Evolutionary conservation across 2,797 vertebrate species (phyloP).

Genomic region (Kryptopterus vitreolus): DNA sequence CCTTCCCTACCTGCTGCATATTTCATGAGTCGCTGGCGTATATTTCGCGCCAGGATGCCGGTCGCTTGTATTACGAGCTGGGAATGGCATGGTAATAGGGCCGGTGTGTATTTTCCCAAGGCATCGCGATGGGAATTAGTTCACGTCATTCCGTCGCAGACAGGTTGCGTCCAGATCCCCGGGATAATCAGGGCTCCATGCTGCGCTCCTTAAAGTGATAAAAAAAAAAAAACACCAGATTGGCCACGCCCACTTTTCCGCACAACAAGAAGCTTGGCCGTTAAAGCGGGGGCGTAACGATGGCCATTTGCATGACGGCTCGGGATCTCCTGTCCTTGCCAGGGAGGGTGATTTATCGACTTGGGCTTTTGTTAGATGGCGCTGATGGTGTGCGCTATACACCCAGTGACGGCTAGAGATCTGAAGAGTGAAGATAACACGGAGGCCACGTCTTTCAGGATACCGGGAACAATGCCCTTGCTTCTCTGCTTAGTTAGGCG

Average conservation of each 20-base stretch:
- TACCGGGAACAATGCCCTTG: conserved; percentile 2
- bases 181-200: not conserved
- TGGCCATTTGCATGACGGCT: not conserved
- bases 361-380: conserved; percentile 1
- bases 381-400: not conserved
- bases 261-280: not conserved
- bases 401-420: conserved; percentile 18
- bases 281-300: not conserved
- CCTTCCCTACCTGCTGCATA: conserved; percentile 55
- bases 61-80: conserved; percentile 2
- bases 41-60: conserved; percentile 54
- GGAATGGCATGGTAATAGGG: conserved; percentile 27
- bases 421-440: conserved; percentile 26
- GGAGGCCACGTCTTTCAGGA: conserved; percentile 19
- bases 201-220: not conserved
- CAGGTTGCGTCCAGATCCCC: not conserved
- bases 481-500: not conserved
- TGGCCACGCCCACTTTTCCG: not conserved
- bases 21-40: conserved; percentile 58
- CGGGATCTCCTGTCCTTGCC: not conserved
- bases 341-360: not conserved
- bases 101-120: not conserved
- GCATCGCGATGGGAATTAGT: not conserved
- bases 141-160: not conserved
- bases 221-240: conserved; percentile 2